phyloP scores from a whole-genome alignment of 2,113 vertebrate genomes.

The Ptilorrhoa leucosticta region DNA sequence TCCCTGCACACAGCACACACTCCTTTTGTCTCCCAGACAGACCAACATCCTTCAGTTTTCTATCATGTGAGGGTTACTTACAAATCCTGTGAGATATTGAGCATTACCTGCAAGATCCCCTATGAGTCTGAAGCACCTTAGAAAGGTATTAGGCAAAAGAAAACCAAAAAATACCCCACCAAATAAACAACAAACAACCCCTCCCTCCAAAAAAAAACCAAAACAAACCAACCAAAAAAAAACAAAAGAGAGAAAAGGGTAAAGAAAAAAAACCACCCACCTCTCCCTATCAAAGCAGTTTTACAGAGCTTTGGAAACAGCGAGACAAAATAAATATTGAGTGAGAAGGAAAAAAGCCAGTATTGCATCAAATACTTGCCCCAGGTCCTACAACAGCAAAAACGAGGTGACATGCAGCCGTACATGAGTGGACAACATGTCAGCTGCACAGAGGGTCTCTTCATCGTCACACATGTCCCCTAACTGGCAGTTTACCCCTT shows the following conservation, averaged over 20 bases:
- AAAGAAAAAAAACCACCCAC: not conserved
- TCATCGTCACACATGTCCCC: slow-evolving; percentile 65
- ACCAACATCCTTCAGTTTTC: not conserved
- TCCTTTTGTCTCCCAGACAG: not conserved
- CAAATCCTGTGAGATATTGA: not conserved
- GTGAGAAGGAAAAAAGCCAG: slow-evolving; percentile 31
- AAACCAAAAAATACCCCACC: not conserved
- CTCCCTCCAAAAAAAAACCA: accelerated
- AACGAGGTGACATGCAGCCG: slow-evolving; percentile 62
- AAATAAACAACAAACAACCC: not conserved
- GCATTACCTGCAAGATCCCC: not conserved
- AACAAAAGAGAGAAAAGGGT: accelerated
- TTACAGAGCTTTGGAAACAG: slow-evolving; percentile 9
- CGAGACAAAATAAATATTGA: slow-evolving; percentile 59
- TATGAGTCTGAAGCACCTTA: not conserved
- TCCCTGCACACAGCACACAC: not conserved
- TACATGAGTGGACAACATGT: slow-evolving; percentile 81
- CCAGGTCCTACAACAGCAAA: slow-evolving; percentile 56
- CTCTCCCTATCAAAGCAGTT: slow-evolving; percentile 26
- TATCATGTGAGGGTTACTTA: not conserved
- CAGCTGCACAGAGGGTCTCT: slow-evolving; percentile 72
- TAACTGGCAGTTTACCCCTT: slow-evolving; percentile 71
- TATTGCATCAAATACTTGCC: slow-evolving; percentile 60
- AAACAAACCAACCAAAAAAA: accelerated
- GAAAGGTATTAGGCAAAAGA: not conserved